Base-by-base conservation (phyloP, 2,888 invertebrate genomes). In the Mesorhabditis spiculigera region DNA sequence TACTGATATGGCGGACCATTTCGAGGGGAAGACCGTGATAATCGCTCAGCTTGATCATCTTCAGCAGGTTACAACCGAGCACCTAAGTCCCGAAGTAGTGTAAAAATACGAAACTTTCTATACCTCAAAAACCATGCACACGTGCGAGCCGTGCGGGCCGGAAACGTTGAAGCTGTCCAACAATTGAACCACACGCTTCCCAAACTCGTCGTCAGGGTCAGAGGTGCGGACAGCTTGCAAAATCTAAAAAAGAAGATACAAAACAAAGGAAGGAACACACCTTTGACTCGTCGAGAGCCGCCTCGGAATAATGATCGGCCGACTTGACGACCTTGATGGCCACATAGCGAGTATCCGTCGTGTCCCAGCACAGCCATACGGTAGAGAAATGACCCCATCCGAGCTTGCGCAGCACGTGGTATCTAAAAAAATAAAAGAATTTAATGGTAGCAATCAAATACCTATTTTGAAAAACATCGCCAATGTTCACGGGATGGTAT, bases 351-450 rank as follows among this genome's bases (percentile, higher is more conserved):
- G 75, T 79, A 45, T 69, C 75, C 41, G 87, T 88, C 71, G 91
- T 90, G 89, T 98, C 97, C 96, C 96, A 97, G 88, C 95, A 95
- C 78, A 98, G 91, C 97, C 98, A 98, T 63, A 98, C 98, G 6
- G 98, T 98, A 67, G 96, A 97, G 89, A 98, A 98, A 88, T 98
- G 97, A 74, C 98, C 98, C 95, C 95, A 95, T 69, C 97, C 93
- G 86, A 94, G 90, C 90, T 98, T 92, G 84, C 96, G 91, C 80
- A 96, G 93, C 86, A 97, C 95, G 89, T 95, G 94, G 90, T 97
- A 97, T 86, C 95, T 91, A 70, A 45, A 71, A 66, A 10, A 13
- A 13, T 50, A n/a, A 50, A 50, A 50, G n/a, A 50, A 50, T 13
- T 13, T 50, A 50, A 50, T 10, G 10, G n/a, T 13, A 50, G 58